Base-by-base conservation (phyloP, 2,888 invertebrate genomes). In the Cheilosia scutellata region DNA sequence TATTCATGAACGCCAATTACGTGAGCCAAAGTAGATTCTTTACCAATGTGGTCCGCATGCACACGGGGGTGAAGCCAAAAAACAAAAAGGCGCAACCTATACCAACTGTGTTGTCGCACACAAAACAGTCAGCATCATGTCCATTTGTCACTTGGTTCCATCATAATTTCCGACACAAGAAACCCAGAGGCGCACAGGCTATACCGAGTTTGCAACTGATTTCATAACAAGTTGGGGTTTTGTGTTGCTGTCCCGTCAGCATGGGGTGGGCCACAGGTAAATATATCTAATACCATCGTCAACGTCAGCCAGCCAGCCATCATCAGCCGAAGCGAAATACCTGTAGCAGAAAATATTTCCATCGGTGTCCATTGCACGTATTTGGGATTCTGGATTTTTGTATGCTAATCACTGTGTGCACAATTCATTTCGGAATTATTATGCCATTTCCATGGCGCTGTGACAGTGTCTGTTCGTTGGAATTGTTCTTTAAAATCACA, bases 371-470 rank as follows among this genome's bases (percentile, higher is more conserved):
- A 68, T 55, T 87, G 88, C 89, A 89, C 89, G 89, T 89, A 88
- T 88, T 88, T 62, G 79, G 89, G 89, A 89, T 88, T 88, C 76
- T 44, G 87, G 88, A 88, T 89, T 89, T 88, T 89, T 89, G 88
- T 87, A 88, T 88, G 88, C 88, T 87, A 88, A 88, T 88, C 88
- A 87, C 76, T 88, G 86, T 88, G 87, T 87, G 66, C 68, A 87
- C 88, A 84, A 88, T 88, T 88, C 88, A 88, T 88, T 88, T 88
- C 70, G 72, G 70, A 78, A 80, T 87, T 84, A 87, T 79, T 87
- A 71, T 87, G 77, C 79, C 71, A 79, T 71, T 75, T 72, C 57
- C 20, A 20, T 20, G 20, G 20, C 76, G 49, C 55, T 55, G 27
- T 44, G 11, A 33, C 25, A 44, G 31, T 44, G 58, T 53, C 31